phyloP scores from a whole-genome alignment of 2,113 vertebrate species.

The Hypomesus transpacificus region DNA sequence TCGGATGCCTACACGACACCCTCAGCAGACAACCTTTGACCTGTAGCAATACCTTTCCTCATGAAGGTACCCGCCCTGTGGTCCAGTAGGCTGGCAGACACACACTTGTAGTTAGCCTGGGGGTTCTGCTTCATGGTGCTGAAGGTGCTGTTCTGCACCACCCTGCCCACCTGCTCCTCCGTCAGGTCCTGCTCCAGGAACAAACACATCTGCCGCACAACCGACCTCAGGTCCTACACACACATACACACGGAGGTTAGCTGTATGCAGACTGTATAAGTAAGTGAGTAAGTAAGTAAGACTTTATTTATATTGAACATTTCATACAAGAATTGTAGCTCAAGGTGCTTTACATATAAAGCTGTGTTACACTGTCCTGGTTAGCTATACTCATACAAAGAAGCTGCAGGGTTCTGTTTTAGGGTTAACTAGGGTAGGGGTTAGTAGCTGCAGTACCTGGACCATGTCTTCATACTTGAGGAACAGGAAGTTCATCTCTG shows the following conservation, averaged over 20 bases:
- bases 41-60: constrained; percentile 57
- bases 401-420: too few species aligned
- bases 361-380: too few species aligned
- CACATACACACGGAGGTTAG: background rate
- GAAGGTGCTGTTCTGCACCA: constrained; percentile 60
- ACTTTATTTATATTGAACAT: too few species aligned
- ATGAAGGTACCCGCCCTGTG: constrained; percentile 52
- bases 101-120: constrained; percentile 46
- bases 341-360: too few species aligned
- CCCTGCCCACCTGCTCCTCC: constrained; percentile 39
- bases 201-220: constrained; percentile 43
- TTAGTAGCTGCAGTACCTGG: constrained; percentile 37
- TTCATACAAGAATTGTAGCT: too few species aligned
- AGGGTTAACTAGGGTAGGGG: too few species aligned
- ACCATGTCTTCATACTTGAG: constrained; percentile 67
- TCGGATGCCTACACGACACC: too few species aligned
- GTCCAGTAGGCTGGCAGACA: constrained; percentile 31
- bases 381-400: too few species aligned
- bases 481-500: constrained; percentile 61
- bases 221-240: constrained; percentile 51
- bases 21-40: background rate
- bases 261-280: background rate
- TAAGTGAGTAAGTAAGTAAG: too few species aligned
- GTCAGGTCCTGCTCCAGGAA: constrained; percentile 56
- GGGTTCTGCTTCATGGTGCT: constrained; percentile 59